Percentiles rank a stretch among this genome's conserved stretches.
Conservation (phyloP, 2,888 invertebrate species). For the Sarcophaga subvicina region DNA sequence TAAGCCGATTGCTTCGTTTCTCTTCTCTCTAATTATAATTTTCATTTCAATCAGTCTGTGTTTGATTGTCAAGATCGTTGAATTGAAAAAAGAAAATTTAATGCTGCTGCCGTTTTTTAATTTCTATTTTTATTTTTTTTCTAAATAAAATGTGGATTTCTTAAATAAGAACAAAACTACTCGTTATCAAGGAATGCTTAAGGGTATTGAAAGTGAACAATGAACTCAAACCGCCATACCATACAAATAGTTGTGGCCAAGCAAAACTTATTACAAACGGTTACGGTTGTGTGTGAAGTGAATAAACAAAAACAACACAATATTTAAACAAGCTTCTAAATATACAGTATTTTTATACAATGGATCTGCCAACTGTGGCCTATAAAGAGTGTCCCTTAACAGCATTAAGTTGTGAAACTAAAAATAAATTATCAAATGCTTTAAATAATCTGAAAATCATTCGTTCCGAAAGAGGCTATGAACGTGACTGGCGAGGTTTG, state of each 20-base stretch:
- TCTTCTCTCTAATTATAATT: neutral
- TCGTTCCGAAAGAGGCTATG: constrained; percentile 84
- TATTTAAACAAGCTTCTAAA: neutral
- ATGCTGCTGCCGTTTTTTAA: neutral
- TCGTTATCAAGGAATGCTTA: too few species aligned
- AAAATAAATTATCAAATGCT: constrained; percentile 83
- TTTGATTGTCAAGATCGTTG: neutral
- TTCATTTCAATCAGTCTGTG: neutral
- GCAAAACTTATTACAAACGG: too few species aligned
- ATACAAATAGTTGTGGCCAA: too few species aligned
- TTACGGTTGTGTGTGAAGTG: too few species aligned
- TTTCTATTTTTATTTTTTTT: neutral
- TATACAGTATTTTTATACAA: too few species aligned
- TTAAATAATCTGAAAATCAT: constrained; percentile 87
- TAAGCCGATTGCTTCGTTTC: neutral
- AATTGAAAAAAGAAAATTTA: neutral
- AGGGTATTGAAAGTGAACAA: too few species aligned
- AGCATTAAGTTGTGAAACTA: constrained; percentile 81
- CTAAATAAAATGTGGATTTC: neutral
- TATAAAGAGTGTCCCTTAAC: constrained; percentile 79
- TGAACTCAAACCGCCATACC: too few species aligned
- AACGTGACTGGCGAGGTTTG: constrained; percentile 90
- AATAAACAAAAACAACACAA: too few species aligned
- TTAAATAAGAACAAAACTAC: too few species aligned
- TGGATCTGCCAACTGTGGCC: neutral